Evolutionary conservation across 2,888 invertebrate genomes (phyloP).

Genomic region (Eueremaeus valkanovi): DNA sequence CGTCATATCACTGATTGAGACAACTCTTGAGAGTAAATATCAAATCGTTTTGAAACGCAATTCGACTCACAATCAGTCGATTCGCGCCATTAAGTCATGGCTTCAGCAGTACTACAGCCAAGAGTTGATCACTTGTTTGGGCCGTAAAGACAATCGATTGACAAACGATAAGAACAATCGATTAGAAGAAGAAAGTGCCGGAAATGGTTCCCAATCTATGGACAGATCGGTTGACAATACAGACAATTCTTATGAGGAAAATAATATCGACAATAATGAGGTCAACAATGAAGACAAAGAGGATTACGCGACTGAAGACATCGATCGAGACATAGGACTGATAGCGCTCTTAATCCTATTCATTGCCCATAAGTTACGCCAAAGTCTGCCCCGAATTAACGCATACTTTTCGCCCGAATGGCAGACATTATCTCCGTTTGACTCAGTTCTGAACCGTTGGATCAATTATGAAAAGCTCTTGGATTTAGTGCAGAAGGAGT

Average conservation of each 20-base stretch:
- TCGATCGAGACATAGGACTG: not conserved
- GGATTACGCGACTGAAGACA: not conserved
- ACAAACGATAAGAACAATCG: not conserved
- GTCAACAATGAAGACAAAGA: not conserved
- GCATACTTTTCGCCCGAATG: conserved; percentile 26
- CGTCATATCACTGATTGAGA: conserved; percentile 1
- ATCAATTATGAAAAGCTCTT: conserved; percentile 13
- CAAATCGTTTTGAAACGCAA: conserved; percentile 9
- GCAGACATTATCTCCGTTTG: conserved; percentile 25
- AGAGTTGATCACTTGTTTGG: not conserved
- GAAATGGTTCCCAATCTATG: too few species aligned
- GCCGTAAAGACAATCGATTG: not conserved
- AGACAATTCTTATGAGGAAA: too few species aligned
- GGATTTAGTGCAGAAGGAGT: conserved; percentile 20
- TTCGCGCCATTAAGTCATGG: conserved; percentile 17
- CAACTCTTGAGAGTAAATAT: conserved; percentile 22
- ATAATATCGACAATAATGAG: too few species aligned
- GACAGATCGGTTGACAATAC: too few species aligned
- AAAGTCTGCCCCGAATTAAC: conserved; percentile 20
- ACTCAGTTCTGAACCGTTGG: not conserved
- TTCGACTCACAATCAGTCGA: not conserved
- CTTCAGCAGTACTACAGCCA: conserved; percentile 15
- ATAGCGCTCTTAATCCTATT: not conserved
- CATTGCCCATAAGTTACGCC: conserved; percentile 7
- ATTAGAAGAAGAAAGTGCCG: too few species aligned